Evolutionary conservation across 2,797 vertebrate genomes (phyloP).

Genomic region (Sebastes melanostomus): DNA sequence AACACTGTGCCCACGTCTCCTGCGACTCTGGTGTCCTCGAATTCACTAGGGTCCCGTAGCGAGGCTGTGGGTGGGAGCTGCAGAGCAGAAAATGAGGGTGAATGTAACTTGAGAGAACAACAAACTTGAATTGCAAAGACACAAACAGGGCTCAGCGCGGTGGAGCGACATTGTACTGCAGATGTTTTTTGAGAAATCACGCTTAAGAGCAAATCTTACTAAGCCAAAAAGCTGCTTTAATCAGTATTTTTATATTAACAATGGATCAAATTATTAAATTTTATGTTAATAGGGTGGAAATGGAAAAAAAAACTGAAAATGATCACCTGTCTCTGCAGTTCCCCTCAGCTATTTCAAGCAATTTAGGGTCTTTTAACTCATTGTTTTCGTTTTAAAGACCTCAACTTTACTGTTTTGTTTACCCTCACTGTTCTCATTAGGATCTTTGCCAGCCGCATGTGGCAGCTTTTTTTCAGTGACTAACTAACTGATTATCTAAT

Average conservation of each 20-base stretch:
- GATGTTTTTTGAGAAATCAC: background rate
- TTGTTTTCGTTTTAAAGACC: background rate
- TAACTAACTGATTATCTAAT: too few relatives aligned
- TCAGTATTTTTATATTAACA: background rate
- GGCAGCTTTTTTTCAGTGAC: too few relatives aligned
- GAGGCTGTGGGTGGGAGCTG: constrained; percentile 13
- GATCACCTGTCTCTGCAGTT: background rate
- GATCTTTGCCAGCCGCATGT: background rate
- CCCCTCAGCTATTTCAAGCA: background rate
- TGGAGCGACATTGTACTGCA: background rate
- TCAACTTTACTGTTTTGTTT: background rate
- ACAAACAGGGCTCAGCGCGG: background rate
- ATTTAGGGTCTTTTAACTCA: background rate
- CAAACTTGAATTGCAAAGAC: background rate
- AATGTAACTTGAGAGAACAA: constrained; percentile 1
- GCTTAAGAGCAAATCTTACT: background rate
- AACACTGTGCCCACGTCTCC: constrained; percentile 10
- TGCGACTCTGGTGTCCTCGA: constrained; percentile 23
- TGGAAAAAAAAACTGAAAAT: accelerated
- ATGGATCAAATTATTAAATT: background rate
- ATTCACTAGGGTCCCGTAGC: constrained; percentile 19
- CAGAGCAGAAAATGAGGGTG: background rate
- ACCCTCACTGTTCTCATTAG: background rate
- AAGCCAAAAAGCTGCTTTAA: background rate
- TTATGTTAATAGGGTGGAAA: too few relatives aligned